phyloP scores from a whole-genome alignment of 2,113 vertebrate genomes.

The Microtus ochrogaster region DNA sequence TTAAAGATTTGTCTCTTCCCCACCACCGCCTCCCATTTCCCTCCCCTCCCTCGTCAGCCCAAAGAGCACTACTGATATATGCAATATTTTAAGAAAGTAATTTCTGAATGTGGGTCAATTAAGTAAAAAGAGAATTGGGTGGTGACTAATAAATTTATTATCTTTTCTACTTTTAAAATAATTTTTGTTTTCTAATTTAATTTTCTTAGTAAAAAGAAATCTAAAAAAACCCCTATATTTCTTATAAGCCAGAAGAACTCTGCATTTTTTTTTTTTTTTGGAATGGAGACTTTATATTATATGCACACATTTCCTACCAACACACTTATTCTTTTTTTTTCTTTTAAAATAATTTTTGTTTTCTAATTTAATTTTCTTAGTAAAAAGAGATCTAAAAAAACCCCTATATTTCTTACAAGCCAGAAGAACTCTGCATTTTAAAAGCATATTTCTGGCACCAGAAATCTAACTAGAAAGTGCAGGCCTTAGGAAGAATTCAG shows the following conservation, averaged over 20 bases:
- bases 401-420: neutral
- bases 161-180: slow-evolving; percentile 53
- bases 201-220: slow-evolving; percentile 57
- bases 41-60: too few species aligned
- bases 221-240: neutral
- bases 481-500: neutral
- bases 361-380: neutral
- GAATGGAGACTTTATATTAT: too few species aligned
- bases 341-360: slow-evolving; percentile 44
- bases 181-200: neutral
- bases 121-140: slow-evolving; percentile 26
- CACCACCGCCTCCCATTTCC: too few species aligned
- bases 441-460: neutral
- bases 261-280: too few species aligned
- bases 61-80: slow-evolving; percentile 47
- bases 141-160: slow-evolving; percentile 53
- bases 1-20: too few species aligned
- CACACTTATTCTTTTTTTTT: too few species aligned
- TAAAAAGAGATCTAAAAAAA: slow-evolving; percentile 51
- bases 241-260: neutral
- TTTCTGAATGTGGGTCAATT: slow-evolving; percentile 55
- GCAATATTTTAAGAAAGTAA: slow-evolving; percentile 73
- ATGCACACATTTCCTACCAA: too few species aligned
- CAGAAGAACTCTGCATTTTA: neutral
- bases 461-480: neutral